Base-by-base conservation (phyloP, 2,888 invertebrate species). In the Caenorhabditis wallacei region DNA sequence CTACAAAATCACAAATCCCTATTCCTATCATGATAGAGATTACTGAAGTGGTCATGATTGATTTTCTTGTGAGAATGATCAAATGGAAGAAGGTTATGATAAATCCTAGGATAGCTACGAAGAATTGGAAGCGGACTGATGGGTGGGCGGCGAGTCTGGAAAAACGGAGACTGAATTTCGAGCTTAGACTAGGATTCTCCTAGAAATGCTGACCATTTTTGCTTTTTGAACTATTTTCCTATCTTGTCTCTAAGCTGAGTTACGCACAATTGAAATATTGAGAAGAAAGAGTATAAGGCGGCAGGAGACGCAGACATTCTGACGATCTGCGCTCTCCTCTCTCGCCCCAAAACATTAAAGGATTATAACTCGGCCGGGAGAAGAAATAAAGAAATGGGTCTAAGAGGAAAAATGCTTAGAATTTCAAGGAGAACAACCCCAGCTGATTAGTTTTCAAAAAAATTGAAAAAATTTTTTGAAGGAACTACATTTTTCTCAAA, bases 21-120 rank as follows among this genome's bases (percentile, higher is more conserved):
- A 48, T 13, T 18, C 46, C 48, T 10, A 63, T 63, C 63, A 63
- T 63, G 30, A 63, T 63, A 10, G 63, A 63, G 7, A 63, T 63
- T 2, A 63, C 48, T n/a, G 63, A 63, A n/a, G 46, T 63, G 46
- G 63, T 63, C 48, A 46, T 46, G 7, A 63, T 48, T 0, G 63
- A 46, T 30, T 63, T 63, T 63, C 63, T 46, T n/a, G 26, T 63
- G 8, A 63, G 18, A 63, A 63, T 30, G 46, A 63, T 48, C 26
- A 63, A 48, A 30, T 63, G 63, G 30, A 46, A 48, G 18, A 63
- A 46, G 26, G 63, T 63, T 8, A 48, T 8, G 11, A 63, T 18
- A 2, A 63, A 16, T 0, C 63, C 63, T 18, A 63, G 1, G 10
- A 48, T 46, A 4, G 63, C 46, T 2, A 63, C 43, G 30, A 30